Evolutionary conservation across 2,113 vertebrate species (phyloP).

Genomic region (Alectura lathami): DNA sequence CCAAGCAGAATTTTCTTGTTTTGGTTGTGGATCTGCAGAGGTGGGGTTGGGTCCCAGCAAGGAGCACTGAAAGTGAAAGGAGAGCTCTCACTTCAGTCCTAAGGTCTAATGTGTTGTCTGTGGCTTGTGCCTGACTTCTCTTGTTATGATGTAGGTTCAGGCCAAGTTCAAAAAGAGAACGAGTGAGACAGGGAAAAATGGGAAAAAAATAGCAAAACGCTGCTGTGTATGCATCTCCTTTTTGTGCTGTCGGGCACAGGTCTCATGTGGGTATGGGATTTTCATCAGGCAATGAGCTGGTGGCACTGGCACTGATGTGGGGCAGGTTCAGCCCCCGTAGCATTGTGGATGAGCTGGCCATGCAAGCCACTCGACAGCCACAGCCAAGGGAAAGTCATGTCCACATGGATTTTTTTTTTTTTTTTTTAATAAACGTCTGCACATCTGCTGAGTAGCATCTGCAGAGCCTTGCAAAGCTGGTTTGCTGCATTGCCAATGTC

Average conservation of each 20-base stretch:
- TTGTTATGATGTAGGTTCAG: not conserved
- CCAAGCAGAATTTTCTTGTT: not conserved
- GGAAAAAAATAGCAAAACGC: not conserved
- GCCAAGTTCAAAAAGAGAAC: not conserved
- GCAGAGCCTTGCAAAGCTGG: not conserved
- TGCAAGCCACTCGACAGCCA: not conserved
- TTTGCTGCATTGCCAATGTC: not conserved
- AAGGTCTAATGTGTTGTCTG: not conserved
- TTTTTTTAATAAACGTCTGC: not conserved
- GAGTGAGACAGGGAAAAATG: not conserved
- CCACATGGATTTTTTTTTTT: fast-evolving
- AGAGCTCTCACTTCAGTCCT: not conserved
- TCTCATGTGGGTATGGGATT: not conserved
- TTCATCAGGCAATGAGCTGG: not conserved
- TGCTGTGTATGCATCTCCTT: not conserved
- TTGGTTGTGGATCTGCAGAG: fast-evolving
- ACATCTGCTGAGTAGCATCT: not conserved
- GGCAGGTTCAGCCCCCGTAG: not conserved
- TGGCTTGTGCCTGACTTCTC: not conserved
- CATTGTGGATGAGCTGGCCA: not conserved
- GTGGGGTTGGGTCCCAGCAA: fast-evolving
- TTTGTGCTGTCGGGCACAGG: not conserved
- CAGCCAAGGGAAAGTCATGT: not conserved
- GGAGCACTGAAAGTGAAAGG: not conserved
- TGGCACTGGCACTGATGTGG: fast-evolving